Evolutionary conservation across 2,113 vertebrate genomes (phyloP).

Genomic region (crab-eating macaque (Macaca fascicularis)): T2T-MFA8v1.1 NC_088381.1:44389001-44389500

Average conservation of each 20-base stretch:
- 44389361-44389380: not conserved
- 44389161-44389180: not conserved
- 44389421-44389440: not conserved
- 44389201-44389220: constrained; percentile 98
- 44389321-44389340: not conserved
- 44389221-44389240: constrained; percentile 99
- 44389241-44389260: constrained; percentile 96
- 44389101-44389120: too few relatives aligned
- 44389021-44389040: too few relatives aligned
- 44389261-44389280: not conserved
- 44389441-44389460: constrained; percentile 10
- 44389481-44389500: constrained; percentile 31
- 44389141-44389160: constrained; percentile 32
- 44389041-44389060: too few relatives aligned
- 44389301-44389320: constrained; percentile 34
- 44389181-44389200: constrained; percentile 59
- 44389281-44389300: not conserved
- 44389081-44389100: too few relatives aligned
- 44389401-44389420: not conserved
- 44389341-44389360: constrained; percentile 33
- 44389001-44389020: too few relatives aligned
- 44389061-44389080: too few relatives aligned
- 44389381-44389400: not conserved
- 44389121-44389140: constrained; percentile 23
- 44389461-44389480: constrained; percentile 18